phyloP scores from a whole-genome alignment of 2,113 vertebrate genomes.

The Gobiocypris rarus region DNA sequence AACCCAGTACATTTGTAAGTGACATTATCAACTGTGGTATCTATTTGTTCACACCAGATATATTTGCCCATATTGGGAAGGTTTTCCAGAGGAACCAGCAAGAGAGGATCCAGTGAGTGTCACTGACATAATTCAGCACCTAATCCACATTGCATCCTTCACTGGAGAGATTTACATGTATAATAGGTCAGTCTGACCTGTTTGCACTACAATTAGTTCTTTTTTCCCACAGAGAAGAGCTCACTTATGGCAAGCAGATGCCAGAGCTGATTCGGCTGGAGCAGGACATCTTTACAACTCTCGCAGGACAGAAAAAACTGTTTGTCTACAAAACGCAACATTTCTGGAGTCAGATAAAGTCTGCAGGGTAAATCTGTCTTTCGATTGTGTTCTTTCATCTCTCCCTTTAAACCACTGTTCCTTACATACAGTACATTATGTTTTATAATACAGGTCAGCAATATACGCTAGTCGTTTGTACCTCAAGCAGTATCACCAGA shows the following conservation, averaged over 20 bases:
- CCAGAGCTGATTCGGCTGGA: slow-evolving; percentile 92
- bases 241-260: slow-evolving; percentile 85
- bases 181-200: not conserved
- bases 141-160: not conserved
- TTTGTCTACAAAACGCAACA: slow-evolving; percentile 90
- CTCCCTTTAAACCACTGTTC: not conserved
- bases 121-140: not conserved
- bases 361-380: slow-evolving; percentile 86
- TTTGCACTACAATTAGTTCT: not conserved
- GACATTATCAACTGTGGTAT: slow-evolving; percentile 98
- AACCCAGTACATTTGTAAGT: slow-evolving; percentile 96
- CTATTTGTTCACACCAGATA: slow-evolving; percentile 91
- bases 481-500: slow-evolving; percentile 87
- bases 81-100: slow-evolving; percentile 93
- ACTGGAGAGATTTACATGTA: not conserved
- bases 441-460: slow-evolving; percentile 81
- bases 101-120: slow-evolving; percentile 88
- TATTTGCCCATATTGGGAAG: slow-evolving; percentile 89
- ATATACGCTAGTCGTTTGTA: slow-evolving; percentile 97
- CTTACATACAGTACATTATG: not conserved
- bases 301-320: slow-evolving; percentile 89
- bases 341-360: slow-evolving; percentile 99
- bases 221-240: slow-evolving; percentile 81
- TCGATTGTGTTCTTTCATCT: not conserved
- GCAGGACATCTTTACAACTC: slow-evolving; percentile 91